phyloP scores from a whole-genome alignment of 2,113 vertebrate genomes.

The Puma concolor region DNA sequence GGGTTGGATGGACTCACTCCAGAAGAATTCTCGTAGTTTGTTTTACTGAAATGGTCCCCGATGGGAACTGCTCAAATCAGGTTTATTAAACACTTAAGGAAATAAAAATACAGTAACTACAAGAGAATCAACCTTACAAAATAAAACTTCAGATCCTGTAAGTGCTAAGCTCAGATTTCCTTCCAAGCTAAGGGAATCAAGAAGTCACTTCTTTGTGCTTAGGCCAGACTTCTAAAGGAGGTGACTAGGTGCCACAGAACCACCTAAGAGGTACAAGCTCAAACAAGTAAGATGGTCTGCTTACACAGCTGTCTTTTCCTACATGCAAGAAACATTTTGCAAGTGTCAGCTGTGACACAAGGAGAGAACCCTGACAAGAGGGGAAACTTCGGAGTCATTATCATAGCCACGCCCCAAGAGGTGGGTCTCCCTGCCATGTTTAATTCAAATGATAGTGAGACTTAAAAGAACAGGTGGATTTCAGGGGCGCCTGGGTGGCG shows the following conservation, averaged over 20 bases:
- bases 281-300: neutral
- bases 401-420: neutral
- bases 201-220: neutral
- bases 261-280: neutral
- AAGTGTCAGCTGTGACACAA: slow-evolving; percentile 18
- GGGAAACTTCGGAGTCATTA: neutral
- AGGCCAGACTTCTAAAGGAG: neutral
- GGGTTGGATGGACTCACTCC: neutral
- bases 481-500: too few species aligned
- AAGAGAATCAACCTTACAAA: neutral
- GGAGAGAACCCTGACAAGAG: neutral
- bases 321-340: neutral
- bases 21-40: neutral
- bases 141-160: neutral
- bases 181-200: neutral
- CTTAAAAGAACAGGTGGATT: neutral
- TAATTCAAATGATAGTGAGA: neutral
- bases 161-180: neutral
- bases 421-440: neutral
- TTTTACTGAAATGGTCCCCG: neutral
- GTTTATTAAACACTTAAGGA: neutral
- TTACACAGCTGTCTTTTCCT: neutral
- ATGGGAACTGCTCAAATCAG: neutral
- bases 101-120: slow-evolving; percentile 33
- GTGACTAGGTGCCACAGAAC: neutral